Percentiles rank a stretch among this genome's conserved stretches.
phyloP scores from a whole-genome alignment of 2,113 vertebrate genomes.

The Amia ocellicauda region DNA sequence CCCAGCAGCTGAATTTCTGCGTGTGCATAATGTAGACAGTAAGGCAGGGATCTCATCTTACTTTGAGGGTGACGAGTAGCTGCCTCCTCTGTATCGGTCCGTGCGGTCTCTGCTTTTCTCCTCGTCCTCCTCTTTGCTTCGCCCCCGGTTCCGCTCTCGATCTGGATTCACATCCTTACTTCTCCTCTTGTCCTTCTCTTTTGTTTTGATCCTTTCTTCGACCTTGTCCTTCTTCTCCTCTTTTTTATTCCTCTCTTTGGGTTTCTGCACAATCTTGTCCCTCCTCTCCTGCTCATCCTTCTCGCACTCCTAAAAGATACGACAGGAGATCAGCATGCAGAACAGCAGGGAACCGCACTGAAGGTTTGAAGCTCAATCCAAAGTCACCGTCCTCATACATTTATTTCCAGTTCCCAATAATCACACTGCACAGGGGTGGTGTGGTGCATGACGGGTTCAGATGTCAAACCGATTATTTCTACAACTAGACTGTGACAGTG shows the following conservation, averaged over 20 bases:
- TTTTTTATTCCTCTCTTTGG: slow-evolving; percentile 55
- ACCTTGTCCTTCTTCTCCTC: slow-evolving; percentile 53
- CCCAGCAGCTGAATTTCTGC: too few relatives aligned
- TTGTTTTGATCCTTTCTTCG: slow-evolving; percentile 41
- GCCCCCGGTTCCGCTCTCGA: slow-evolving; percentile 22
- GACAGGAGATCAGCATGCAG: neutral
- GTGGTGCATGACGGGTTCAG: too few relatives aligned
- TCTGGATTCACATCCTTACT: slow-evolving; percentile 22
- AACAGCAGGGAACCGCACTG: too few relatives aligned
- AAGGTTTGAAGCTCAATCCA: too few relatives aligned
- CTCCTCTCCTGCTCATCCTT: slow-evolving; percentile 61
- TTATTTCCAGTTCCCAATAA: too few relatives aligned
- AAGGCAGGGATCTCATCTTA: too few relatives aligned
- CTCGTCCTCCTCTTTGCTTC: slow-evolving; percentile 53
- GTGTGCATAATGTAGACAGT: too few relatives aligned
- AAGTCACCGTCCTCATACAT: too few relatives aligned
- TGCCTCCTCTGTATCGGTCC: slow-evolving; percentile 18
- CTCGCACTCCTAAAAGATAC: slow-evolving; percentile 59
- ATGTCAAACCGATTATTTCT: too few relatives aligned
- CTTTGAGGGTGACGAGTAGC: slow-evolving; percentile 43
- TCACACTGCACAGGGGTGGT: too few relatives aligned
- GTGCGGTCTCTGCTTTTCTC: slow-evolving; percentile 48
- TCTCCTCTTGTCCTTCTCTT: slow-evolving; percentile 47
- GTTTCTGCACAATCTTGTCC: slow-evolving; percentile 45
- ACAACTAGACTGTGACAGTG: too few relatives aligned